Evolutionary conservation across 2,888 invertebrate species (phyloP).

Genomic region (Agrochola lychnidis): DNA sequence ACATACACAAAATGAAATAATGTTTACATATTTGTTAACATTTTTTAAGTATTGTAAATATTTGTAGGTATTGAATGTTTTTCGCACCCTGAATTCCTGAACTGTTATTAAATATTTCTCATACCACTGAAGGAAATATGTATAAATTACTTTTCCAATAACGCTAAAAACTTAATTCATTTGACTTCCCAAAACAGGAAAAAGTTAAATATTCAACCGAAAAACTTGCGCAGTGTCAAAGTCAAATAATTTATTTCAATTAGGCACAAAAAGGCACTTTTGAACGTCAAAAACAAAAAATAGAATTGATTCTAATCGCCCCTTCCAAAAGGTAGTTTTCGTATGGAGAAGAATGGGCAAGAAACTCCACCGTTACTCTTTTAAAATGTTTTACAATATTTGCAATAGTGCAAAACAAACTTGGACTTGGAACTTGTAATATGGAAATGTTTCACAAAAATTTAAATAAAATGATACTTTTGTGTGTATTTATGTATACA

Average conservation of each 20-base stretch:
- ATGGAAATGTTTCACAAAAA: slow-evolving; percentile 24
- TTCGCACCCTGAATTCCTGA: not conserved
- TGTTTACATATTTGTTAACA: no score
- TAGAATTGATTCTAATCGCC: no score
- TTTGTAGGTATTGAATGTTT: not conserved
- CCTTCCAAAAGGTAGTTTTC: no score
- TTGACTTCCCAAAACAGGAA: not conserved
- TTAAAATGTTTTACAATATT: no score
- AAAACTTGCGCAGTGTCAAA: slow-evolving; percentile 8
- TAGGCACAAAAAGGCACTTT: no score
- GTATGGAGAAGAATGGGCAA: no score
- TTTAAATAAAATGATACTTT: slow-evolving; percentile 32
- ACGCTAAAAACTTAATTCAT: not conserved
- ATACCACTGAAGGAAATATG: not conserved
- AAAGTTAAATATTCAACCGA: not conserved
- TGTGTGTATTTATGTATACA: slow-evolving; percentile 50
- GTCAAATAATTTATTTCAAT: no score
- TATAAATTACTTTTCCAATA: not conserved
- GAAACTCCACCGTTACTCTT: no score
- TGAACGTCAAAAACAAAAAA: no score
- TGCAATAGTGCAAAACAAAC: slow-evolving; percentile 2
- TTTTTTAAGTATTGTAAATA: not conserved
- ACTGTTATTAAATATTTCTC: not conserved
- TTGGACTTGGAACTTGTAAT: slow-evolving; percentile 17
- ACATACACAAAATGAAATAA: no score